Conservation (phyloP, 2,113 vertebrate genomes). For the Pangasianodon hypophthalmus region DNA sequence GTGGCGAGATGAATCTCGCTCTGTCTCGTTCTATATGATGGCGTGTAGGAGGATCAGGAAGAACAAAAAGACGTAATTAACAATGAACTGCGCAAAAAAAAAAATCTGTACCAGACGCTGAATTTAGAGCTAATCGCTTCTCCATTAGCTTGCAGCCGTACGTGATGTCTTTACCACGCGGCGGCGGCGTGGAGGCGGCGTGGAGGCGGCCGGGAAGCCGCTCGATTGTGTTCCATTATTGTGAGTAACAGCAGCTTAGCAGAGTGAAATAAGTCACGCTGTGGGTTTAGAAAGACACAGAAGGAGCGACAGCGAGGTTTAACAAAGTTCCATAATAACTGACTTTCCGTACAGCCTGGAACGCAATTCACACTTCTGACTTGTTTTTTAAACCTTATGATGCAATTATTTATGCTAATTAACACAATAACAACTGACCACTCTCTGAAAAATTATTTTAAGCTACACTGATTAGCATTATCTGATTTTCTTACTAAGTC, state of each 20-base stretch:
- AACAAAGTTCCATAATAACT: background rate
- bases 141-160: background rate
- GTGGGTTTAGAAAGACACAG: background rate
- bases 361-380: background rate
- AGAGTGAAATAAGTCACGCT: background rate
- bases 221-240: background rate
- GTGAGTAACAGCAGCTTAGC: background rate
- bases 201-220: background rate
- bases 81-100: background rate
- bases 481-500: background rate
- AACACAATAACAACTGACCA: background rate
- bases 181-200: background rate
- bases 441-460: background rate
- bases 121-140: background rate
- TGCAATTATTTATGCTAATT: background rate
- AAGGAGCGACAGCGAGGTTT: background rate
- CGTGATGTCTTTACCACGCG: background rate
- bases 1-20: background rate
- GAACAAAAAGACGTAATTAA: background rate
- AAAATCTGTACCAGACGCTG: background rate
- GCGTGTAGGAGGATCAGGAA: background rate
- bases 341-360: background rate
- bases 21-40: background rate
- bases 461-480: background rate
- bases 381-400: background rate